phyloP scores from a whole-genome alignment of 2,888 invertebrate genomes.

The Girardia tigrina region DNA sequence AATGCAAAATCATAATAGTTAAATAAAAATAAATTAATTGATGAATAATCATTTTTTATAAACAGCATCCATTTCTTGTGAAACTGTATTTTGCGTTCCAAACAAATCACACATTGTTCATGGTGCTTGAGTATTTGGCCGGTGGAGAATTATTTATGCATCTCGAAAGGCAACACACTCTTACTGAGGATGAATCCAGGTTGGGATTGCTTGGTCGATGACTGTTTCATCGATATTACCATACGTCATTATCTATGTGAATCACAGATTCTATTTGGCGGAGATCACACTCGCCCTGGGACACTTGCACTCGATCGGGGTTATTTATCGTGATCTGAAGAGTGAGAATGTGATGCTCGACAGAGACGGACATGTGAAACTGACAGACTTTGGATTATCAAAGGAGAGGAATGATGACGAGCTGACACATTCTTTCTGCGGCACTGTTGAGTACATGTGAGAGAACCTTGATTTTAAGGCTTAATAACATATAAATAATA shows the following conservation, averaged over 20 bases:
- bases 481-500: too few species aligned
- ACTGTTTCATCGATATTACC: neutral
- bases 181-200: conserved; percentile 92
- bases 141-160: conserved; percentile 99
- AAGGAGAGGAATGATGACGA: conserved; percentile 65
- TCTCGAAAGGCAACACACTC: conserved; percentile 92
- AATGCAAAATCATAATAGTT: too few species aligned
- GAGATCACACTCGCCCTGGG: conserved; percentile 92
- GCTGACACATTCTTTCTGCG: conserved; percentile 94
- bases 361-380: conserved; percentile 84
- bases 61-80: conserved; percentile 96
- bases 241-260: neutral
- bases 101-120: conserved; percentile 94
- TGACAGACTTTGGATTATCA: conserved; percentile 95
- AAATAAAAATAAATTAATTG: too few species aligned
- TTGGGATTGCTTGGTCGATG: neutral
- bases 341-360: conserved; percentile 94
- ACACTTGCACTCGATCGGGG: conserved; percentile 74
- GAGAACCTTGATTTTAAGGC: too few species aligned
- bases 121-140: conserved; percentile 93
- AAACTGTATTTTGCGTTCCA: conserved; percentile 98
- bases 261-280: conserved; percentile 67
- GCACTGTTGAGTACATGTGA: conserved; percentile 90
- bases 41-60: too few species aligned
- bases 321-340: conserved; percentile 91